Percentiles rank a stretch among this genome's conserved stretches.
Conservation (phyloP, 92 coral and sea anemone species). For the Bergia puertoricense region DNA sequence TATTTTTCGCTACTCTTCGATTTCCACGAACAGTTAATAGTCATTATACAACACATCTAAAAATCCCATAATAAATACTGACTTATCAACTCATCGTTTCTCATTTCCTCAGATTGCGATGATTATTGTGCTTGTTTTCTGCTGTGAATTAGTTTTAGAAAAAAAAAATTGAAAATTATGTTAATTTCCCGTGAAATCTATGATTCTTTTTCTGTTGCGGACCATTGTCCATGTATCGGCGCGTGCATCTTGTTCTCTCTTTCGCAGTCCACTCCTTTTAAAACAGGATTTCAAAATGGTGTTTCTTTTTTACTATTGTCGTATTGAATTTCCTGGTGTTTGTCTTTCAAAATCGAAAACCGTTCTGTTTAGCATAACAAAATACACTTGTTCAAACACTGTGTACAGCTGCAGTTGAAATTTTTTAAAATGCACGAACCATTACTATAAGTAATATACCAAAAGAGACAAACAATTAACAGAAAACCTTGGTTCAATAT, state of each 20-base stretch:
- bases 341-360: background rate
- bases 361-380: background rate
- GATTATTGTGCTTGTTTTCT: background rate
- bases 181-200: background rate
- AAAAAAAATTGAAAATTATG: no score
- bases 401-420: background rate
- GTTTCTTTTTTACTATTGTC: no score
- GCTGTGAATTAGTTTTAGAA: background rate
- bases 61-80: background rate
- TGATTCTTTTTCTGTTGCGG: background rate
- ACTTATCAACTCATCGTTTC: background rate
- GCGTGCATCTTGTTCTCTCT: background rate
- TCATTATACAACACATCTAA: no score
- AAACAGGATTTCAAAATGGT: background rate
- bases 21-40: background rate
- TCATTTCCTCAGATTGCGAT: background rate
- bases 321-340: no score
- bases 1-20: slow-evolving; percentile 2
- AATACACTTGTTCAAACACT: background rate
- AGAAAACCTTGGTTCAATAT: background rate
- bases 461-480: background rate
- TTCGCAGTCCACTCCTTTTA: background rate
- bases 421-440: background rate
- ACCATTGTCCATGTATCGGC: background rate
- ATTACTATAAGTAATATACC: no score